These are phyloP conservation scores for Drosophila acutilabella DNA, from an alignment of 2,888 invertebrate species.

Conservation along the genomic window DNA sequence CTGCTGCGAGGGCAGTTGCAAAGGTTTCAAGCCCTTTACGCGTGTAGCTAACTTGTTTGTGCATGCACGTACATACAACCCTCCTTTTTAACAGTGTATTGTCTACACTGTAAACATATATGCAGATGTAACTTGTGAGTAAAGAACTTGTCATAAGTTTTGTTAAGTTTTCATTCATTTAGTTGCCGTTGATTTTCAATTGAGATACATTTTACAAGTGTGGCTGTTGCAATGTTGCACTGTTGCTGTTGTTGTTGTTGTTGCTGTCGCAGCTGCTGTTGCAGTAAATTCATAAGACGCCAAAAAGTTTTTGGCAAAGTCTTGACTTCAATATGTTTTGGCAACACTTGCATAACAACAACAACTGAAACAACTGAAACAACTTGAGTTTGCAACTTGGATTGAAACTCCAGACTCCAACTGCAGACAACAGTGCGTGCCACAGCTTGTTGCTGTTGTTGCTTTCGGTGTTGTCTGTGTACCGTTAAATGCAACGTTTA, in stretches of 20 bases:
- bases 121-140: slow-evolving; percentile 28
- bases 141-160: slow-evolving; percentile 48
- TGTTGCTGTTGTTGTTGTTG: slow-evolving; percentile 3
- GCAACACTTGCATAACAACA: slow-evolving; percentile 70
- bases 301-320: slow-evolving; percentile 66
- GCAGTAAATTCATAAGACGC: slow-evolving; percentile 47
- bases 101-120: neutral
- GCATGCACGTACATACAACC: slow-evolving; percentile 15
- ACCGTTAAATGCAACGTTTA: slow-evolving; percentile 79
- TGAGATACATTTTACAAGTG: slow-evolving; percentile 41
- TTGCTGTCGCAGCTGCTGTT: slow-evolving; percentile 14
- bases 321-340: slow-evolving; percentile 70
- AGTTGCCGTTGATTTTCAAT: slow-evolving; percentile 45
- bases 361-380: slow-evolving; percentile 26
- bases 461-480: slow-evolving; percentile 40
- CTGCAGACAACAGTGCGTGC: slow-evolving; percentile 64
- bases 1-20: slow-evolving; percentile 44
- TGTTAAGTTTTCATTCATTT: slow-evolving; percentile 20
- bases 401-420: slow-evolving; percentile 10
- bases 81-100: neutral
- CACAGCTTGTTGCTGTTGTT: slow-evolving; percentile 37
- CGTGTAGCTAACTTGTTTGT: slow-evolving; percentile 35
- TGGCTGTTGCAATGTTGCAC: slow-evolving; percentile 21
- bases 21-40: slow-evolving; percentile 41
- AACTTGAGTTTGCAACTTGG: slow-evolving; percentile 7